phyloP scores from a whole-genome alignment of 2,113 vertebrate species.

The Mohoua ochrocephala region DNA sequence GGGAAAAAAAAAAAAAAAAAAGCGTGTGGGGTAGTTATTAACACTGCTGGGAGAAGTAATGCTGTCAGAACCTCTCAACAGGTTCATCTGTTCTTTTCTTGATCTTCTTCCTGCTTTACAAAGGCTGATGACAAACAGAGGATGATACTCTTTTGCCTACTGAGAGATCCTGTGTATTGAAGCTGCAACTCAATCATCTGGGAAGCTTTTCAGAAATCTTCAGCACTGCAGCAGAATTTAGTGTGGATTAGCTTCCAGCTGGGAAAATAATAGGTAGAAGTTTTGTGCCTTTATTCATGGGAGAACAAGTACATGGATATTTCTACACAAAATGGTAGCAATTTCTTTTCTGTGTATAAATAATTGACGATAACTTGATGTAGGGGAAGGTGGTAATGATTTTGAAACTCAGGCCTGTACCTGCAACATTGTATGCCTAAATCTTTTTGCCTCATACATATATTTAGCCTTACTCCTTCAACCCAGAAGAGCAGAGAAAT shows the following conservation, averaged over 20 bases:
- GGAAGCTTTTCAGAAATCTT: constrained; percentile 31
- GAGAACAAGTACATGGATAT: not conserved
- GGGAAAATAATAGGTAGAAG: constrained; percentile 2
- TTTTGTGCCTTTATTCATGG: not conserved
- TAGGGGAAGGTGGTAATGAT: not conserved
- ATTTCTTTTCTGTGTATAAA: not conserved
- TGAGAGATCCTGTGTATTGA: not conserved
- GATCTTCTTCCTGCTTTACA: not conserved
- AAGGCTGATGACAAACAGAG: not conserved
- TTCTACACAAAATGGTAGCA: not conserved
- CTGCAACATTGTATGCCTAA: not conserved
- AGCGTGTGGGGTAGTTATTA: not conserved
- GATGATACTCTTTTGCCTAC: not conserved
- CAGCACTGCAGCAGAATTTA: not conserved
- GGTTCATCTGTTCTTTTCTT: not conserved
- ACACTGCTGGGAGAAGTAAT: not conserved
- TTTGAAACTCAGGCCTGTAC: not conserved
- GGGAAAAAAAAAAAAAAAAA: no score
- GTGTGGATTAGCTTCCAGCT: not conserved
- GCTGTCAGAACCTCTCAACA: not conserved
- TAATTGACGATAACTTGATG: not conserved
- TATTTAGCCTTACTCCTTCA: not conserved
- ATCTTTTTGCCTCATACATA: not conserved
- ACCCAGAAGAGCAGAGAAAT: not conserved
- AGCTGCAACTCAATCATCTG: not conserved